Evolutionary conservation across 2,113 vertebrate species (phyloP), one percentile per base, ranked within the genome.

Genomic region (Trichomycterus rosablanca): DNA sequence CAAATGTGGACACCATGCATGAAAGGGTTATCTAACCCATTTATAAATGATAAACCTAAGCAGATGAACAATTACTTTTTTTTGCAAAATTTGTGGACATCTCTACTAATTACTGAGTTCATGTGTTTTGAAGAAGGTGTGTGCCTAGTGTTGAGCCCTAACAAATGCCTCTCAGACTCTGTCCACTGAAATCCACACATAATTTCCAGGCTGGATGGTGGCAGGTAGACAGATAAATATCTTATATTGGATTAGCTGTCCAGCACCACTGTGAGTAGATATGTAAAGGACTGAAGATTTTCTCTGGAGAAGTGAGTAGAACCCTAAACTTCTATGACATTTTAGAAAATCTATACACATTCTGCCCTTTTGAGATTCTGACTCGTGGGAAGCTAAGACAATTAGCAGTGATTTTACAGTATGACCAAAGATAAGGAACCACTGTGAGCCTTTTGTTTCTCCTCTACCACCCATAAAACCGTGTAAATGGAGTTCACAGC

Each of bases 341-440:
- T 80, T 80, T 14, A 68, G 51, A 74, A 80, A 77, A 80, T 80
- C 74, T 48, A 77, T 77, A 77, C 42, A 35, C 44, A n/a, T 57
- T 57, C 50, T 76, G 74, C 65, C 67, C 77, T 79, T 76, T 76
- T 61, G 50, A 71, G 72, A 75, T 59, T 42, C 32, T 23, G 60
- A 62, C 45, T 68, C 65, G 56, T 48, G 16, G 62, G 59, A 70
- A 35, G 55, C 62, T n/a, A 63, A 72, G 59, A 77, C 73, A 77
- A 76, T 76, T 77, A 77, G 51, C 44, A 58, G 71, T 32, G 28
- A 66, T 62, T 74, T 58, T 51, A 39, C 20, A 18, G 66, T 46
- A 26, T 7, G 34, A 19, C 12, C 28, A 49, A 50, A 30, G 18
- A 23, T 55, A 59, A 69, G 49, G 50, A 26, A 35, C n/a, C n/a